Evolutionary conservation across 1,140 invertebrate genomes (phyloP), one percentile per base, ranked within the genome.

Genomic region (Brachionus paranguensis): DNA sequence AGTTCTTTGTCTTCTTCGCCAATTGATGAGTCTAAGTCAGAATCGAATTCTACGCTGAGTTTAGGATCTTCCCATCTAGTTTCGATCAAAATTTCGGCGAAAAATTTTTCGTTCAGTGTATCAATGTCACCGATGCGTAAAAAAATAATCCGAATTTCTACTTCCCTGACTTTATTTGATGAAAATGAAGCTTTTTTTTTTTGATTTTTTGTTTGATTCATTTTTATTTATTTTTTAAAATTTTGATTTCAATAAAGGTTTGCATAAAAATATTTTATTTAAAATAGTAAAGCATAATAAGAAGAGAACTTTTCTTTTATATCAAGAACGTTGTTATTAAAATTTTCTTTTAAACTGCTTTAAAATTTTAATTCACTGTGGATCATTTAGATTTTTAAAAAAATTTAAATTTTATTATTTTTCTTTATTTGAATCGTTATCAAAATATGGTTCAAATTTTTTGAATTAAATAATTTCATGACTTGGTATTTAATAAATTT

Each of bases 41-140:
- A 60, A 37, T 60, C 76, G 10, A 78, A 78, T 55, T 78, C 76
- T 29, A 17, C 3, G 17, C 24, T 37, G 11, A 76, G 27, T 11
- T 37, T 50, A n/a, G 43, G 20, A 27, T 85, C 85, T 60, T 65
- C 41, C 85, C 85, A 85, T 37, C 53, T 70, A 53, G 43, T 55
- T 78, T 84, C 70, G 33, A 85, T 53, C 24, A 85, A 55, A 33
- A 85, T 79, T 74, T 85, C 85, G 0, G 85, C 85, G 45, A 84
- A 53, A 81, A 78, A 85, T 55, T 79, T 78, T n/a, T 85, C 85
- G 29, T 85, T 84, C 24, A 86, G 37, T 37, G 85, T 85, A 53
- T 86, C 84, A 65, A 85, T 84, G 55, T 85, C 85, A 43, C 85
- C 85, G 10, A 85, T 72, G 50, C 84, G 83, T n/a, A 86, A 27